Percentiles rank a stretch among this genome's conserved stretches.
These are phyloP conservation scores for Serrognathus titanus DNA, from an alignment of 2,888 invertebrate genomes.

Conservation along the genomic window DNA sequence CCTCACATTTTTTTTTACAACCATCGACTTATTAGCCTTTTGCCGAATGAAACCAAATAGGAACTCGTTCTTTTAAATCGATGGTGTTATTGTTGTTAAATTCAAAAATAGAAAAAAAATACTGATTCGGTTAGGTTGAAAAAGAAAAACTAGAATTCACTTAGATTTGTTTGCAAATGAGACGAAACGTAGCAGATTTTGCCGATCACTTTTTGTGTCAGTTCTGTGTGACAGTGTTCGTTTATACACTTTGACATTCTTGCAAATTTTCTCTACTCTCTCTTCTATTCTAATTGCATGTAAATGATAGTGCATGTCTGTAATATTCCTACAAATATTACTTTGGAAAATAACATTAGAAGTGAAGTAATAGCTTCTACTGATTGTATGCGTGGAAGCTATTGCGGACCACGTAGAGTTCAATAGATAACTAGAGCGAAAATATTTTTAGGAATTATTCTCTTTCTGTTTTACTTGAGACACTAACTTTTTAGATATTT, in stretches of 20 bases:
- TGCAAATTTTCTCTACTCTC: slow-evolving; percentile 39
- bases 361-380: background rate
- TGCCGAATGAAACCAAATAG: too few species aligned
- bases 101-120: too few species aligned
- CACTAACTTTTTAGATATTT: slow-evolving; percentile 12
- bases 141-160: background rate
- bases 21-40: background rate
- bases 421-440: background rate
- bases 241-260: slow-evolving; percentile 34
- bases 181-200: background rate
- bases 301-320: slow-evolving; percentile 33
- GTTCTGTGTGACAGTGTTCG: slow-evolving; percentile 37
- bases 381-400: too few species aligned
- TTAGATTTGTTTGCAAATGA: background rate
- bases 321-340: slow-evolving; percentile 15
- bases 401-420: background rate
- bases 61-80: too few species aligned
- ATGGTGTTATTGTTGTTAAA: too few species aligned
- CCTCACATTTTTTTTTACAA: background rate
- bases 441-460: slow-evolving; percentile 14
- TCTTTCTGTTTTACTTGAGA: background rate
- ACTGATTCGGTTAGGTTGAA: too few species aligned
- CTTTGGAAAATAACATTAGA: background rate
- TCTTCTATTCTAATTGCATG: slow-evolving; percentile 42
- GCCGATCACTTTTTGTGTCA: slow-evolving; percentile 36